These are phyloP conservation scores for Urocyon cinereoargenteus DNA, from an alignment of 2,797 vertebrate species.

Conservation along the genomic window DNA sequence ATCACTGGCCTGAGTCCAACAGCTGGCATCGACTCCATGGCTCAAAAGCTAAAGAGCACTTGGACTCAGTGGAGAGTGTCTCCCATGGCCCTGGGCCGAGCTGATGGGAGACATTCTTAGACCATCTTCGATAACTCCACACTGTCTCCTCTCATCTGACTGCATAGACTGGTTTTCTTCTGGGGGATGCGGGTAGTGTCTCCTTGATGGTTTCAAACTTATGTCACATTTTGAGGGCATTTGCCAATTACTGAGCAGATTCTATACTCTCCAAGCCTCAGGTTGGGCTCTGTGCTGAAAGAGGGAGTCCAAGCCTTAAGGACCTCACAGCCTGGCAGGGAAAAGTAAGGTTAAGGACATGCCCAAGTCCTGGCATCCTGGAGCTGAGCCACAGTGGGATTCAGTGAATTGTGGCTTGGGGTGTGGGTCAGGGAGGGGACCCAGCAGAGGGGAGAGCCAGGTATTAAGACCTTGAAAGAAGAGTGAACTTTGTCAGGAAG, in stretches of 20 bases:
- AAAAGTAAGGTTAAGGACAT: neutral
- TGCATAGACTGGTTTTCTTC: neutral
- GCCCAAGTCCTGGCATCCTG: neutral
- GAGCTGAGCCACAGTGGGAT: neutral
- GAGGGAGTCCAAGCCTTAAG: neutral
- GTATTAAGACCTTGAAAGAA: slow-evolving; percentile 17
- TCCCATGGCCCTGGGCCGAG: neutral
- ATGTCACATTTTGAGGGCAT: slow-evolving; percentile 22
- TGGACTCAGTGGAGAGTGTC: neutral
- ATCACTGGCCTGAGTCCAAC: neutral
- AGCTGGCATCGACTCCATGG: neutral
- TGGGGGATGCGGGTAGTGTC: neutral
- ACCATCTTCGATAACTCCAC: neutral
- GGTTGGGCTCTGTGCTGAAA: slow-evolving; percentile 16
- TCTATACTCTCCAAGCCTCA: neutral
- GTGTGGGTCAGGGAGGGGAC: neutral
- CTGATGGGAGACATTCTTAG: neutral
- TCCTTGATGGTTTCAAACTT: neutral
- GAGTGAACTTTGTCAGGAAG: slow-evolving; percentile 21
- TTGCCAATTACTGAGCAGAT: slow-evolving; percentile 13
- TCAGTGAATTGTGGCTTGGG: neutral
- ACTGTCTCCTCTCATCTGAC: neutral
- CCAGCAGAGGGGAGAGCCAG: neutral
- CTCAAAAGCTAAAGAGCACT: neutral
- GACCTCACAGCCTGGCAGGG: neutral